These are phyloP conservation scores for Oedothorax gibbosus DNA, from an alignment of 1,140 invertebrate species.

Conservation along the genomic window DNA sequence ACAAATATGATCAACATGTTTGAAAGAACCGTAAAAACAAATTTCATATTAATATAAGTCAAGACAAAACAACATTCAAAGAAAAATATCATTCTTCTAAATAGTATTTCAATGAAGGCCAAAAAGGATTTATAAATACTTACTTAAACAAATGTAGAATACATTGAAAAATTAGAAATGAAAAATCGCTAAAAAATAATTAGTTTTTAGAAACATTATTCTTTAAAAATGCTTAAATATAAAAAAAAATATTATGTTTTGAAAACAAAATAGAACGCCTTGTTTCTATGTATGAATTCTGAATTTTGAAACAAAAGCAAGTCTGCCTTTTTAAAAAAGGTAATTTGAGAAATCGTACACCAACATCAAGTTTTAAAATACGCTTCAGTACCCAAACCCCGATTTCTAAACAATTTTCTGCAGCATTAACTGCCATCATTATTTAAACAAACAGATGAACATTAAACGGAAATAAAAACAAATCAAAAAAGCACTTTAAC, in stretches of 20 bases:
- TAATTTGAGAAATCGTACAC: not conserved
- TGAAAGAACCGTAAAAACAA: no score
- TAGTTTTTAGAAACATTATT: no score
- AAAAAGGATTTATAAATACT: no score
- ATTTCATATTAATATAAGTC: no score
- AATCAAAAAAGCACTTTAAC: constrained; percentile 33
- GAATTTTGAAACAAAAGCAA: not conserved
- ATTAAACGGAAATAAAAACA: not conserved
- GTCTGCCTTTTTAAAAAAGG: not conserved
- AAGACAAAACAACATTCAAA: no score
- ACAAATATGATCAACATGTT: no score
- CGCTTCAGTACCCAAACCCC: not conserved
- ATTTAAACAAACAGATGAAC: constrained; percentile 26
- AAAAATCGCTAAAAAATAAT: no score
- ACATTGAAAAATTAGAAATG: no score
- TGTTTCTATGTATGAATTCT: not conserved
- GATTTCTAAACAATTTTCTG: constrained; percentile 30
- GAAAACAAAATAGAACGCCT: not conserved
- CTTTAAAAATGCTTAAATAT: not conserved
- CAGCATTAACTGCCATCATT: constrained; percentile 41
- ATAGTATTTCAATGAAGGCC: no score
- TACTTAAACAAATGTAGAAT: no score
- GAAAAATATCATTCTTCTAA: no score
- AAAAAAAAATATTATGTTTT: not conserved
- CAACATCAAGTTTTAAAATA: not conserved